phyloP scores from a whole-genome alignment of 2,113 vertebrate species.

The Osmerus eperlanus region DNA sequence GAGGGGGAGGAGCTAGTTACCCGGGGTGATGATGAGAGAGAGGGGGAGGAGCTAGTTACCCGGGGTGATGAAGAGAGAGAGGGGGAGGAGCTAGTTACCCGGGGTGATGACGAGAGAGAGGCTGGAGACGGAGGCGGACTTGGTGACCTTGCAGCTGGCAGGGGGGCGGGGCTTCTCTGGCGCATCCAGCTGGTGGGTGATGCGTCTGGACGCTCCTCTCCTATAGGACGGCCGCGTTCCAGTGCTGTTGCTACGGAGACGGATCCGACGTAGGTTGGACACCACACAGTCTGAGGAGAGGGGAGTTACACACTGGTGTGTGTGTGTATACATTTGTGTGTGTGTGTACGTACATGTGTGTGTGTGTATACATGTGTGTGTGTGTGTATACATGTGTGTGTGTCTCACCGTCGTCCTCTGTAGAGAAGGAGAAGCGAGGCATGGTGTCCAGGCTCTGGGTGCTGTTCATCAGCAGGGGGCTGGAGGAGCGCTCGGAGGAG shows the following conservation, averaged over 20 bases:
- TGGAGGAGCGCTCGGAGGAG: slow-evolving; percentile 78
- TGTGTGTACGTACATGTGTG: neutral
- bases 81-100: too few relatives aligned
- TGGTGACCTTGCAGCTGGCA: slow-evolving; percentile 74
- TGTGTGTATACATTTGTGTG: neutral
- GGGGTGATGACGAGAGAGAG: slow-evolving; percentile 86
- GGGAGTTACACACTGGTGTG: neutral
- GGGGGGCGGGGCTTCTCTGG: slow-evolving; percentile 71
- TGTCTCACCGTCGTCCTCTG: slow-evolving; percentile 80
- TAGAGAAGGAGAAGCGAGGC: slow-evolving; percentile 85
- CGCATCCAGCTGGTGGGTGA: slow-evolving; percentile 71
- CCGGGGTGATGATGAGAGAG: too few relatives aligned
- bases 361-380: neutral
- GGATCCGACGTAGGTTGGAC: slow-evolving; percentile 78
- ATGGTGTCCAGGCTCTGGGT: slow-evolving; percentile 85
- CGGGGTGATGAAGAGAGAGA: too few relatives aligned
- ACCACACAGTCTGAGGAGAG: slow-evolving; percentile 60
- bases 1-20: neutral
- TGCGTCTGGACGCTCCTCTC: slow-evolving; percentile 70
- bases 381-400: neutral
- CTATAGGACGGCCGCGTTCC: slow-evolving; percentile 81
- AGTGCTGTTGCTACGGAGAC: slow-evolving; percentile 89
- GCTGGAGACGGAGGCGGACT: slow-evolving; percentile 88
- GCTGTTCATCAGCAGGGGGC: slow-evolving; percentile 75
- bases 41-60: too few relatives aligned